phyloP scores from a whole-genome alignment of 1,140 invertebrate species.

The Bombus waltoni region DNA sequence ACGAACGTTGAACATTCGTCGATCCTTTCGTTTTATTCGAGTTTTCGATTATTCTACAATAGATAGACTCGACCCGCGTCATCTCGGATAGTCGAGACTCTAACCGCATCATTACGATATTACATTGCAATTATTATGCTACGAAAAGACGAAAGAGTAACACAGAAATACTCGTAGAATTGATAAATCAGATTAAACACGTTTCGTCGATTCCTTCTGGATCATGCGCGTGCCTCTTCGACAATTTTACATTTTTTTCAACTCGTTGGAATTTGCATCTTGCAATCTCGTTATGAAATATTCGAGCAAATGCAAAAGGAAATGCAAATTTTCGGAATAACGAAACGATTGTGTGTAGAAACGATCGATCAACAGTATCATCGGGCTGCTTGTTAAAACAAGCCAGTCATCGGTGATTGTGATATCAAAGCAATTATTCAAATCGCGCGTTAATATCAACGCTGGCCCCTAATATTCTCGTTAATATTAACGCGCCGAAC shows the following conservation, averaged over 20 bases:
- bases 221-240: too few species aligned
- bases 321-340: background rate
- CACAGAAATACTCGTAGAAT: background rate
- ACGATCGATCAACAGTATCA: background rate
- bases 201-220: too few species aligned
- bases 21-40: too few species aligned
- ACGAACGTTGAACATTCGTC: too few species aligned
- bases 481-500: conserved; percentile 15
- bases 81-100: too few species aligned
- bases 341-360: background rate
- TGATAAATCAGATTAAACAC: background rate
- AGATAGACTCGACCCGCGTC: too few species aligned
- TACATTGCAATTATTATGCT: too few species aligned
- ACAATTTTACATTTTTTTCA: too few species aligned
- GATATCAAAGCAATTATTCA: conserved; percentile 9
- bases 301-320: background rate
- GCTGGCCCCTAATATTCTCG: background rate
- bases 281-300: too few species aligned
- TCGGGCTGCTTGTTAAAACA: background rate
- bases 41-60: too few species aligned
- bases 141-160: background rate
- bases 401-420: background rate
- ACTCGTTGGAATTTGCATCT: too few species aligned
- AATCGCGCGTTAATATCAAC: conserved; percentile 25
- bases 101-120: too few species aligned